Evolutionary conservation across 2,888 invertebrate genomes (phyloP).

Genomic region (Eurytoma adleriae): DNA sequence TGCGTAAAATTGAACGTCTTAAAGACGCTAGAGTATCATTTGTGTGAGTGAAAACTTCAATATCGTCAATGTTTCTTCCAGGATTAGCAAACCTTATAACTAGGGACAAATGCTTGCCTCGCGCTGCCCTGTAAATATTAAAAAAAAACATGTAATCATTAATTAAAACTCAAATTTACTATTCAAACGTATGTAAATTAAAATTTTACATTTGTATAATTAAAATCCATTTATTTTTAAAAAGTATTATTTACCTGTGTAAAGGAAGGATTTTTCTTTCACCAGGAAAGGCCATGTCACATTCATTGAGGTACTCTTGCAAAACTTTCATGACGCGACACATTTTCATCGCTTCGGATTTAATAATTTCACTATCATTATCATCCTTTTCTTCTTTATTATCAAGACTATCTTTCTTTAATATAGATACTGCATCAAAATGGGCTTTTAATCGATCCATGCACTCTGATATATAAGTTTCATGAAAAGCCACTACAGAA

Average conservation of each 20-base stretch:
- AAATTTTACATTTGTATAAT: neutral
- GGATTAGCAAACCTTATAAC: conserved; percentile 92
- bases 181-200: neutral
- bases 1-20: conserved; percentile 85
- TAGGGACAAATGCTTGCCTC: conserved; percentile 92
- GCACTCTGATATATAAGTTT: conserved; percentile 94
- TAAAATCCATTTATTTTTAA: neutral
- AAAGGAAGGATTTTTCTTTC: conserved; percentile 94
- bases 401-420: conserved; percentile 76
- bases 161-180: neutral
- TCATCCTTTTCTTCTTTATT: conserved; percentile 76
- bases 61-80: conserved; percentile 91
- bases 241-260: conserved; percentile 78
- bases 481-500: conserved; percentile 89
- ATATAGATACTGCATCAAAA: conserved; percentile 87
- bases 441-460: conserved; percentile 91
- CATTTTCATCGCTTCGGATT: conserved; percentile 88
- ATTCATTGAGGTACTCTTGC: conserved; percentile 96
- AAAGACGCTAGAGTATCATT: conserved; percentile 95
- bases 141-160: conserved; percentile 48
- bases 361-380: conserved; percentile 77
- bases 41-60: conserved; percentile 94
- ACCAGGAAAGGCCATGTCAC: conserved; percentile 91
- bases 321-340: conserved; percentile 95
- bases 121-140: conserved; percentile 83